Conservation (phyloP, 2,797 vertebrate species). For the Hirundo rustica region DNA sequence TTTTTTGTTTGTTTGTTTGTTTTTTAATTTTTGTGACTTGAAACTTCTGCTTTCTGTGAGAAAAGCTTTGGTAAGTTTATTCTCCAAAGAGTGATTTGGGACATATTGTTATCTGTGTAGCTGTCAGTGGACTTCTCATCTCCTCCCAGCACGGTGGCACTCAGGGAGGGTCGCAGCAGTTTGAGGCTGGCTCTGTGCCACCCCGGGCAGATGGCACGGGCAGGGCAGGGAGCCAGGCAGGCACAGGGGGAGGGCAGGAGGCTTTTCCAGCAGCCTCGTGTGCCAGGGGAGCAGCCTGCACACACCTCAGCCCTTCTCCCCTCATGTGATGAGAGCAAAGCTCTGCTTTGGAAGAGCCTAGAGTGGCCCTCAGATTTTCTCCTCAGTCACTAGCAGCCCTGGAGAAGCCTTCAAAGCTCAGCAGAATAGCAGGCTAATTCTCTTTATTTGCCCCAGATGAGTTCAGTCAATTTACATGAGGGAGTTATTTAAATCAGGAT, state of each 20-base stretch:
- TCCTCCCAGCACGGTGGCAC: neutral
- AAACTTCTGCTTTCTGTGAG: neutral
- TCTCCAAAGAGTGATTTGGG: neutral
- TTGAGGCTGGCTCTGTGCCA: neutral
- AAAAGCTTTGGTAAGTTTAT: neutral
- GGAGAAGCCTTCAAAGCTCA: neutral
- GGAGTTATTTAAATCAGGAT: neutral
- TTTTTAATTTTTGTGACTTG: neutral
- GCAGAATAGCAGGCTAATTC: neutral
- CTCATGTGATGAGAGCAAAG: fast-evolving
- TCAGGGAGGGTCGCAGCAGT: neutral
- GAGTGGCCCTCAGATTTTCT: neutral
- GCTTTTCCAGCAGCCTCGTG: neutral
- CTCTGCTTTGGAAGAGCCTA: neutral
- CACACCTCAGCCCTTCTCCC: neutral
- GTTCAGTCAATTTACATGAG: neutral
- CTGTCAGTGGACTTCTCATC: neutral
- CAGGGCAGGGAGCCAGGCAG: neutral
- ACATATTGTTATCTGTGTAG: neutral
- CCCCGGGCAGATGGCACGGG: neutral
- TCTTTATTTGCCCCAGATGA: neutral
- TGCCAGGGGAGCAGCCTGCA: neutral
- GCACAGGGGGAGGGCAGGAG: neutral
- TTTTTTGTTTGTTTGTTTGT: too few relatives aligned
- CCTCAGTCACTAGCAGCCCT: neutral